Percentiles rank a stretch among this genome's conserved stretches.
Evolutionary conservation across 2,113 vertebrate species (phyloP).

Genomic region (Cololabis saira): DNA sequence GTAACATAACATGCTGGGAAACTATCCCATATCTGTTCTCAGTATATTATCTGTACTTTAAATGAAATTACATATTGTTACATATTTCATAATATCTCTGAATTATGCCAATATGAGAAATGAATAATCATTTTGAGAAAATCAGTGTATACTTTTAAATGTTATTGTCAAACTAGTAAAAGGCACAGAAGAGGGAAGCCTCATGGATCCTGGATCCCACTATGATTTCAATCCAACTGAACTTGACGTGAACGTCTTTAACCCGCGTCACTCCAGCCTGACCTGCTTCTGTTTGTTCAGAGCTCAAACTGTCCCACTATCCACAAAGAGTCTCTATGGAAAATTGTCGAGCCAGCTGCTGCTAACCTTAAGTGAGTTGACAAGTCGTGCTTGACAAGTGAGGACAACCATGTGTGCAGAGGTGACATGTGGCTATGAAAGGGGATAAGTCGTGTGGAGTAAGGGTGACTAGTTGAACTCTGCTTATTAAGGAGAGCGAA

Average conservation of each 20-base stretch:
- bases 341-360: constrained; percentile 54
- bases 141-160: too few species aligned
- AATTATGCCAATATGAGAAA: too few species aligned
- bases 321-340: constrained; percentile 49
- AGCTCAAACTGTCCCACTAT: constrained; percentile 29
- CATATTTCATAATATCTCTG: too few species aligned
- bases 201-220: neutral
- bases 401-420: constrained; percentile 64
- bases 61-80: too few species aligned
- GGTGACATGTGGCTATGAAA: constrained; percentile 58
- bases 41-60: too few species aligned
- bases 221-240: neutral
- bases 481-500: neutral
- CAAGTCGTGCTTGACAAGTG: constrained; percentile 60
- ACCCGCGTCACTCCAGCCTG: neutral
- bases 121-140: too few species aligned
- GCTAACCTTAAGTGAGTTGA: constrained; percentile 69
- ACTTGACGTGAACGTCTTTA: neutral
- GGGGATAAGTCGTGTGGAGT: constrained; percentile 43
- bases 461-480: constrained; percentile 39
- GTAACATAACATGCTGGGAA: too few species aligned
- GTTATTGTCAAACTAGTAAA: too few species aligned
- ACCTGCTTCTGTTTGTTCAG: constrained; percentile 39
- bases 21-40: too few species aligned
- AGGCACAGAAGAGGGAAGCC: too few species aligned